Evolutionary conservation across 1,140 invertebrate species (phyloP).

Genomic region (Coenobita brevimanus): DNA sequence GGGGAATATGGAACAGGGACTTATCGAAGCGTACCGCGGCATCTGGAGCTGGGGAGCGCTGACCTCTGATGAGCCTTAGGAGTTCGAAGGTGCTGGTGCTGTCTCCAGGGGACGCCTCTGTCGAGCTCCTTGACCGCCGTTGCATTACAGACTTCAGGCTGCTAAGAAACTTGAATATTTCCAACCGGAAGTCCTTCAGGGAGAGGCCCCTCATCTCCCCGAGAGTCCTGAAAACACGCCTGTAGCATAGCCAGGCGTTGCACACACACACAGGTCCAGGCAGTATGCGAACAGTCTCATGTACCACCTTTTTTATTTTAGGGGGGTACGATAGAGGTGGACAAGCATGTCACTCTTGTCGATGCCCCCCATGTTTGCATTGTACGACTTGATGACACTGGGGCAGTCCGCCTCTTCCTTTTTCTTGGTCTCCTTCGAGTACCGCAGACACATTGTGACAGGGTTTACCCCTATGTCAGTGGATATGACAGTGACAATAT

Average conservation of each 20-base stretch:
- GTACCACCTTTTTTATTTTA: slow-evolving; percentile 45
- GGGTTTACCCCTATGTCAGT: not conserved
- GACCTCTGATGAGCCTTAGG: slow-evolving; percentile 4
- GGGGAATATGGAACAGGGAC: slow-evolving; percentile 2
- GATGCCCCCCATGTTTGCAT: slow-evolving; percentile 27
- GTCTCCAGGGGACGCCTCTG: not conserved
- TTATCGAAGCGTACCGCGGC: not conserved
- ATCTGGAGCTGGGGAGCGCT: not conserved
- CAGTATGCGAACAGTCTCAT: slow-evolving; percentile 30
- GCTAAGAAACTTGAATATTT: slow-evolving; percentile 1
- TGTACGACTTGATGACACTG: slow-evolving; percentile 17
- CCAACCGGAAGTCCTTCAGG: slow-evolving; percentile 17
- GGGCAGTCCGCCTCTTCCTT: slow-evolving; percentile 38
- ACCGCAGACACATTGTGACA: not conserved
- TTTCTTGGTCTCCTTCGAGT: slow-evolving; percentile 30
- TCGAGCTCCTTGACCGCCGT: not conserved
- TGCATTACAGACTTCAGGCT: not conserved
- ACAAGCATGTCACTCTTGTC: slow-evolving; percentile 46
- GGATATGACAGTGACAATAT: slow-evolving; percentile 21
- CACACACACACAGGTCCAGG: not conserved
- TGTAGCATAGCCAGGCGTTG: slow-evolving; percentile 24
- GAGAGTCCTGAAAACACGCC: not conserved
- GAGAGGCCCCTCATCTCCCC: not conserved
- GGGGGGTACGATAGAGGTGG: slow-evolving; percentile 22
- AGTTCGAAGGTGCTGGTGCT: not conserved